These are phyloP conservation scores for Tachysurus vachellii DNA, from an alignment of 2,113 vertebrate species.

Conservation along the genomic window DNA sequence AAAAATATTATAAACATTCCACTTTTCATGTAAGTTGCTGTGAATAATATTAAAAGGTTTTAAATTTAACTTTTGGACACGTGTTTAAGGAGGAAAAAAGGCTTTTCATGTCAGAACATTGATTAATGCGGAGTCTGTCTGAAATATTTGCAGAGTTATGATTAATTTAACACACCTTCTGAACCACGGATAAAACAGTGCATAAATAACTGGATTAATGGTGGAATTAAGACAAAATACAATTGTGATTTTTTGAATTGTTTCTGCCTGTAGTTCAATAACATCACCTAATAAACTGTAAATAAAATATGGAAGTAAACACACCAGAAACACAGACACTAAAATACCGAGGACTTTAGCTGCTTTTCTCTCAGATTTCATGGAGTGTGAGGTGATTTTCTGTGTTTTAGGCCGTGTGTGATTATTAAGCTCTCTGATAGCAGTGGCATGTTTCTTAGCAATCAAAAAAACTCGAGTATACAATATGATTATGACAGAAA, in stretches of 20 bases:
- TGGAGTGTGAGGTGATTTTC: constrained; percentile 1
- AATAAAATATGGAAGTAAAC: constrained; percentile 47
- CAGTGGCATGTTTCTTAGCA: constrained; percentile 52
- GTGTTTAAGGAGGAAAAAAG: neutral
- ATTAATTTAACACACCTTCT: constrained; percentile 44
- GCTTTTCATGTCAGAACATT: neutral
- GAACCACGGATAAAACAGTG: constrained; percentile 55
- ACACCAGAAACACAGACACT: constrained; percentile 42
- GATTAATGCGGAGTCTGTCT: constrained; percentile 5
- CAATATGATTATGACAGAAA: constrained; percentile 38
- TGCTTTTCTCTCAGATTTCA: constrained; percentile 49
- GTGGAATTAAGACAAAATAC: constrained; percentile 44
- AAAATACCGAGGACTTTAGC: constrained; percentile 50
- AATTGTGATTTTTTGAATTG: neutral
- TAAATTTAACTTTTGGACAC: neutral
- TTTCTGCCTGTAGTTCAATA: neutral
- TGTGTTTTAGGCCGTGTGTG: constrained; percentile 1
- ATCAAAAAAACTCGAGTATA: constrained; percentile 41
- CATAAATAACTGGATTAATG: constrained; percentile 57
- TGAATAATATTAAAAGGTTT: too few species aligned
- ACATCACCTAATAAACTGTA: neutral
- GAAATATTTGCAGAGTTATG: constrained; percentile 50
- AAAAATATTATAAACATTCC: too few species aligned
- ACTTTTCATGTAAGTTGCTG: too few species aligned
- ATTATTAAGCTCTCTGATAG: constrained; percentile 49